Evolutionary conservation across 2,113 vertebrate species (phyloP), one percentile per base, ranked within the genome.

Genomic region (Podiceps cristatus): DNA sequence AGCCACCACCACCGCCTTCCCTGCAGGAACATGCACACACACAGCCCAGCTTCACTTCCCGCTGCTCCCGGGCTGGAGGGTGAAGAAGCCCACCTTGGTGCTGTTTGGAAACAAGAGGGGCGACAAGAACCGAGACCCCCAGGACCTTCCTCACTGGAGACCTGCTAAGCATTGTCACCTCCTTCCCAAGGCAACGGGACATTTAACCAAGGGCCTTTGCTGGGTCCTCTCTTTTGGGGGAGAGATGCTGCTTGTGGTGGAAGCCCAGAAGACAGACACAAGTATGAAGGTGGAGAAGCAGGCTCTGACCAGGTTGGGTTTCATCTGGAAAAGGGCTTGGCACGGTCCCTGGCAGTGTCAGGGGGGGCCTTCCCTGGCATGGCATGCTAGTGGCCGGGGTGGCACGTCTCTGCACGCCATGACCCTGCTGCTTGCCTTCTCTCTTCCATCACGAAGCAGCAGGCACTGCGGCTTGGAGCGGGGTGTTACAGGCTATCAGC

Each of bases 121-220:
- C 23, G 13, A 58, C 10, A 19, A 80, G 40, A 88, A 71, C 72
- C 9, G 37, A 63, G 25, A 69, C 13, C 19, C 11, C 23, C 22
- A 53, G 12, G 23, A 67, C 7, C 8, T 62, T 74, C 44, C 35
- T 71, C 23, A 7, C 28, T 31, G 9, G 47, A 35, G 52, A 59
- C 28, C 37, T 24, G 10, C 53, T 62, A 45, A 66, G 22, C 67
- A 31, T 72, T 35, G 7, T 37, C 23, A 35, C 25, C 58, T 75
- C 35, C 78, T 71, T 67, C 50, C 25, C 0, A 0, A 29, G 16
- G 33, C 40, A 42, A 47, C 0, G 1, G 27, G 33, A 60, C 56
- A 14, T 45, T 55, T 25, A 81, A 7, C 29, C 62, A 71, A 24
- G 0, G 0, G 19, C 16, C 5, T 58, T n/a, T 63, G 28, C 2